Base-by-base conservation (phyloP, 2,113 vertebrate genomes). In the Lagopus muta region DNA sequence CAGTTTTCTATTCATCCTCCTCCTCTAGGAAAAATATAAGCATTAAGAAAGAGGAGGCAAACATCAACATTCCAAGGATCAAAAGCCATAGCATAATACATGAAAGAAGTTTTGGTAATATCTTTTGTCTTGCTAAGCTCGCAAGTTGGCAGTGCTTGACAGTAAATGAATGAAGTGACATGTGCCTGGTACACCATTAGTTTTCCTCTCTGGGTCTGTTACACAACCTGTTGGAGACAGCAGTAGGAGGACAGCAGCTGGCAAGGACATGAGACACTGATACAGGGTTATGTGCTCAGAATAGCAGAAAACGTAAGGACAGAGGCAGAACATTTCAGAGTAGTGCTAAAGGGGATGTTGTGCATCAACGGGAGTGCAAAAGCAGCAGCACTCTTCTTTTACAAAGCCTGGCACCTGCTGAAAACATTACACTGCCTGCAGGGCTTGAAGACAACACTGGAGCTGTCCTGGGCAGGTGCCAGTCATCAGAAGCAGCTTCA, bases 201-300 rank as follows among this genome's bases (percentile, higher is more conserved):
- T 89, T 92, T 88, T 90, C 47, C 73, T 89, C 85, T 74, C 88
- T 22, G 45, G 79, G 22, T 86, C 65, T 75, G 90, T 94, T 91
- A 94, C 61, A 88, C 73, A 94, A 92, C 1, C 0, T 50, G 65
- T 25, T 64, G 57, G 57, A 77, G 47, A 82, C 1, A 1, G 66
- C 40, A 86, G 66, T 1, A n/a, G 77, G 34, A 93, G 21, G 42
- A 81, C 78, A 90, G 66, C 90, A 94, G 70, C 48, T 92, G 89
- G 38, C 2, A 11, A 92, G 70, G 81, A 89, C 77, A 61, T 13
- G 57, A 92, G 77, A 88, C 47, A 70, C 70, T 57, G 69, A 67
- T 45, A 75, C 20, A 54, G 27, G 52, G 69, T 81, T 81, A 94
- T 64, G 32, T 19, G 52, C 52, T 90, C 65, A 72, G 30, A 45